Conservation (phyloP, 2,113 vertebrate genomes). For the Marmota flaviventris region DNA sequence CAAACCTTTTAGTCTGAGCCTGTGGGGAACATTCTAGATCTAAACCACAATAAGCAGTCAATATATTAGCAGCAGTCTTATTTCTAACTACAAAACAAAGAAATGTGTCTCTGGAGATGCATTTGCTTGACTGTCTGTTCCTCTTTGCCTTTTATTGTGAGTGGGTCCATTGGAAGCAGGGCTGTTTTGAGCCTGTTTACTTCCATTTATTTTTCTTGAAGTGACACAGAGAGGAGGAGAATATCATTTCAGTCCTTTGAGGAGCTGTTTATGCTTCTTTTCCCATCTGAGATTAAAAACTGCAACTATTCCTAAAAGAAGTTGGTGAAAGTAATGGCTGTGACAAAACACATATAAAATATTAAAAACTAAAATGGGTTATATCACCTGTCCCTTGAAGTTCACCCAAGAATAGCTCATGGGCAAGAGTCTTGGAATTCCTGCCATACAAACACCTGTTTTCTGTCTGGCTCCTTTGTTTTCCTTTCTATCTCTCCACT, state of each 20-base stretch:
- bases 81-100: conserved; percentile 23
- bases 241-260: neutral
- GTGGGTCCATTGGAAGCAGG: neutral
- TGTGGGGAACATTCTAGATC: neutral
- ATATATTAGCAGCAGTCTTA: neutral
- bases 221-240: neutral
- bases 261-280: neutral
- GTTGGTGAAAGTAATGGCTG: neutral
- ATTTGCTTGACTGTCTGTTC: neutral
- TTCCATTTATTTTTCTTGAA: neutral
- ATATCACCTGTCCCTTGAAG: neutral
- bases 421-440: neutral
- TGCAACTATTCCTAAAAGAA: neutral
- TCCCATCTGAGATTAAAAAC: neutral
- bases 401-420: neutral
- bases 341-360: neutral
- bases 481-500: neutral
- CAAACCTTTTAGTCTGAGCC: neutral
- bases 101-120: neutral
- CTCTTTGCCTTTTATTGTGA: neutral
- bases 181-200: neutral
- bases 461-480: neutral
- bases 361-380: neutral
- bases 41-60: neutral
- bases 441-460: neutral